phyloP scores from a whole-genome alignment of 2,113 vertebrate genomes.

The Cyanocitta stelleri region DNA sequence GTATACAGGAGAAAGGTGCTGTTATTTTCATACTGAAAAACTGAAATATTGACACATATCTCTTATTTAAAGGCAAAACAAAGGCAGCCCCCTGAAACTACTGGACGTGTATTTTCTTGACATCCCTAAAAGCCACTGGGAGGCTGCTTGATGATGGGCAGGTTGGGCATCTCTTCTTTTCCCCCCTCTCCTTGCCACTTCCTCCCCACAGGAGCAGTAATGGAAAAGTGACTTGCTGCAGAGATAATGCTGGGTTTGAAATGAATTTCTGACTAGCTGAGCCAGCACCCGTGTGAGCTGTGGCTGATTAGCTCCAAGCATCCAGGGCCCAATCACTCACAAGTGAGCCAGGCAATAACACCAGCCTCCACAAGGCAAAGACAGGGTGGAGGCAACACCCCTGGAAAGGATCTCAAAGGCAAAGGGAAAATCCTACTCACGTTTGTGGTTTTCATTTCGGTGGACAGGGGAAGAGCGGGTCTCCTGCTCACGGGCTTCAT shows the following conservation, averaged over 20 bases:
- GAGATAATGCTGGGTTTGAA: conserved; percentile 50
- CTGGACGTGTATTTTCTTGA: not conserved
- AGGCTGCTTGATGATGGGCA: conserved; percentile 4
- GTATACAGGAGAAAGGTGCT: not conserved
- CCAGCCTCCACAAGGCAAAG: not conserved
- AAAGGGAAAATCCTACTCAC: conserved; percentile 75
- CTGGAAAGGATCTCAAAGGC: not conserved
- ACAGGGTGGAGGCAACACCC: not conserved
- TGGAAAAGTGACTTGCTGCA: conserved; percentile 34
- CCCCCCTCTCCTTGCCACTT: not conserved
- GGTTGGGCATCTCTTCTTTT: not conserved
- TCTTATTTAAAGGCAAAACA: not conserved
- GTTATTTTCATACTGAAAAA: not conserved
- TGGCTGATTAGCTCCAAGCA: conserved; percentile 37
- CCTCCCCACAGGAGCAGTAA: conserved; percentile 35
- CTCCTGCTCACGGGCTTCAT: conserved; percentile 84
- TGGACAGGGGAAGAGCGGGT: conserved; percentile 78
- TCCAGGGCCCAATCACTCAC: conserved; percentile 14
- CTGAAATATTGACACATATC: not conserved
- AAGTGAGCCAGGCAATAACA: not conserved
- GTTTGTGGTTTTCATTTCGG: conserved; percentile 88
- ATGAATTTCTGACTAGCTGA: conserved; percentile 53
- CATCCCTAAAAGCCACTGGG: not conserved
- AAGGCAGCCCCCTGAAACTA: not conserved
- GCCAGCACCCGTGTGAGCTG: conserved; percentile 34